These are phyloP conservation scores for Gadopsis marmoratus DNA, from an alignment of 2,797 vertebrate genomes.

Conservation along the genomic window DNA sequence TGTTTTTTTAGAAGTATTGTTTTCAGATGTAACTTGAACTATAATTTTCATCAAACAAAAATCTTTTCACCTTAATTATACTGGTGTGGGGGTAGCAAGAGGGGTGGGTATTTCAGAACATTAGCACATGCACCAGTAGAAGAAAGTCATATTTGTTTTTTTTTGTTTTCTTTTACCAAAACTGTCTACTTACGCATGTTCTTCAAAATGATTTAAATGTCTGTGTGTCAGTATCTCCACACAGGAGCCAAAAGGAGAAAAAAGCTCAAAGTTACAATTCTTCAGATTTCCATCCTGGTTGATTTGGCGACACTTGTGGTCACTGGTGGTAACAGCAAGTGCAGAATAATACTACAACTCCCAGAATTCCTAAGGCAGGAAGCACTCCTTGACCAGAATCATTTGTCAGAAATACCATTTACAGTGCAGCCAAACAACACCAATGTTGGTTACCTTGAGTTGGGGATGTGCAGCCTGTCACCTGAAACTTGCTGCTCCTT, in stretches of 20 bases:
- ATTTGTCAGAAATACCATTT: neutral
- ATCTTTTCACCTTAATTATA: neutral
- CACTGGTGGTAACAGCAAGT: neutral
- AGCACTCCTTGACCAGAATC: neutral
- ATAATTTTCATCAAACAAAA: neutral
- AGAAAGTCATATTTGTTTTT: neutral
- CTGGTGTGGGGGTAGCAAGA: neutral
- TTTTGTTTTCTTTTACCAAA: too few relatives aligned
- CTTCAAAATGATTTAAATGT: neutral
- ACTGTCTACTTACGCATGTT: neutral
- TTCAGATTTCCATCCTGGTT: too few relatives aligned
- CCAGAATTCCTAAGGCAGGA: neutral
- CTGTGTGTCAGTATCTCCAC: neutral
- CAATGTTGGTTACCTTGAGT: neutral
- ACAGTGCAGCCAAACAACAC: neutral
- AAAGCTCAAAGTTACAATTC: neutral
- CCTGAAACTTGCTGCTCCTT: neutral
- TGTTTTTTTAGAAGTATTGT: conserved; percentile 1
- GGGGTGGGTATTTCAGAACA: neutral
- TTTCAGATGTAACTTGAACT: neutral
- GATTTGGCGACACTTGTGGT: neutral
- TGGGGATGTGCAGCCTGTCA: neutral
- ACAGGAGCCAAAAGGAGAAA: neutral
- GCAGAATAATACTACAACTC: neutral
- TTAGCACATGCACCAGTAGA: neutral